Percentiles rank a stretch among this genome's conserved stretches.
phyloP scores from a whole-genome alignment of 1,140 invertebrate genomes.

The Brachystomella parvula region DNA sequence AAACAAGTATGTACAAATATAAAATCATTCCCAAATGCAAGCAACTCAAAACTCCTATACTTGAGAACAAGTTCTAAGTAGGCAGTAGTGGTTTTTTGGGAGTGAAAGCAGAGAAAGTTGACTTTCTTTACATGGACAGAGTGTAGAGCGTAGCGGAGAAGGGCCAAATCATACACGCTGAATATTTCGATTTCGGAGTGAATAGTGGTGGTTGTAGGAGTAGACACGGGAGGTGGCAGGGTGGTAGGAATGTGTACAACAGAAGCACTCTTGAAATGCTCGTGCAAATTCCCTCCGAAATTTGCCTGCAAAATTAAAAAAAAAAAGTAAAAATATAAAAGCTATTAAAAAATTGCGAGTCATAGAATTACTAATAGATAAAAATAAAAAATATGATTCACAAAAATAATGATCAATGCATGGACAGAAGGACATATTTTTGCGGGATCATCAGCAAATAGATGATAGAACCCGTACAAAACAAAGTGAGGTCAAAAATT shows the following conservation, averaged over 20 bases:
- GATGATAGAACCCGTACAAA: no score
- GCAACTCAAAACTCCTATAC: not conserved
- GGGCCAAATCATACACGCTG: no score
- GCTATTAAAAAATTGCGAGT: no score
- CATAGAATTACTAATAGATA: no score
- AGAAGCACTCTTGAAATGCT: conserved; percentile 48
- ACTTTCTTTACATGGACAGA: not conserved
- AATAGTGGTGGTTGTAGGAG: conserved; percentile 21
- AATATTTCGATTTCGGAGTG: not conserved
- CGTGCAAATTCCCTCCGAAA: conserved; percentile 56
- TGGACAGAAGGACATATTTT: no score
- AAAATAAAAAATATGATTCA: no score
- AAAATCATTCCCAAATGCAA: not conserved
- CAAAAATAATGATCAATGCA: no score
- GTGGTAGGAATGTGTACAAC: conserved; percentile 32
- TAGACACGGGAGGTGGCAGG: conserved; percentile 37
- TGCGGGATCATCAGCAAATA: no score
- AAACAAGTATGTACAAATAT: not conserved
- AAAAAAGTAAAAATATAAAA: not conserved
- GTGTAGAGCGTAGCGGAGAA: not conserved
- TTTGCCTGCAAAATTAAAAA: conserved; percentile 50
- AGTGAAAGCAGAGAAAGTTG: not conserved
- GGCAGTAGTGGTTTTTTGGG: not conserved
- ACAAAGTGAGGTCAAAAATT: no score
- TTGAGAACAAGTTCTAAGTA: not conserved